These are phyloP conservation scores for Notoglanidium macrostoma DNA, from an alignment of 2,797 vertebrate species.

Conservation along the genomic window DNA sequence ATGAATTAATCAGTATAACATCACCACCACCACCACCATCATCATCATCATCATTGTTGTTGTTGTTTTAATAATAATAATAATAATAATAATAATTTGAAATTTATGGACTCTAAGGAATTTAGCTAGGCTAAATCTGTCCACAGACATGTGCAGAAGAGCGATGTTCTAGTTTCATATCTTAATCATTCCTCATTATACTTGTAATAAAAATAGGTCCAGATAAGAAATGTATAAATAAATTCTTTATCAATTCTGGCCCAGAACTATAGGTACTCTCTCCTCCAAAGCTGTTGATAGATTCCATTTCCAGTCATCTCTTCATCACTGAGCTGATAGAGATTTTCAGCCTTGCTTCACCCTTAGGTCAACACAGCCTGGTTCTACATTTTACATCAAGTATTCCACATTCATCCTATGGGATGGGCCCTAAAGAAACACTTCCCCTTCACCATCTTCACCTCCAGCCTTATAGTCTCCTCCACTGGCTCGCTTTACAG, in stretches of 20 bases:
- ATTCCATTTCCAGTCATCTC: background rate
- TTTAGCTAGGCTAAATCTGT: background rate
- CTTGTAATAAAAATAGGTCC: background rate
- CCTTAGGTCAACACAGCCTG: background rate
- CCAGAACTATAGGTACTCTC: background rate
- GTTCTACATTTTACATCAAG: background rate
- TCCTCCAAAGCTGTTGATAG: background rate
- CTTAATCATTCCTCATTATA: background rate
- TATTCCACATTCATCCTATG: background rate
- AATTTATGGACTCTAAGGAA: background rate
- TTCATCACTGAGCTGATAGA: background rate
- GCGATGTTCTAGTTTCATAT: background rate
- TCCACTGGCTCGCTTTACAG: background rate
- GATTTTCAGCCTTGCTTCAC: background rate
- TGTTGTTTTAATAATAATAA: background rate
- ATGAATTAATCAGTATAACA: background rate
- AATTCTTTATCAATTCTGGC: background rate
- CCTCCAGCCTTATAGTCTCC: background rate
- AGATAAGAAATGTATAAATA: constrained; percentile 8
- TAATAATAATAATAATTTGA: background rate
- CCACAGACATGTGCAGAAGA: background rate
- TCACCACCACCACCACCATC: too few species aligned
- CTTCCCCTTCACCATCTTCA: too few species aligned
- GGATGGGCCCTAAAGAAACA: background rate
- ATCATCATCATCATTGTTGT: background rate